These are phyloP conservation scores for Cranoglanis bouderius DNA, from an alignment of 2,113 vertebrate species.

Conservation along the genomic window DNA sequence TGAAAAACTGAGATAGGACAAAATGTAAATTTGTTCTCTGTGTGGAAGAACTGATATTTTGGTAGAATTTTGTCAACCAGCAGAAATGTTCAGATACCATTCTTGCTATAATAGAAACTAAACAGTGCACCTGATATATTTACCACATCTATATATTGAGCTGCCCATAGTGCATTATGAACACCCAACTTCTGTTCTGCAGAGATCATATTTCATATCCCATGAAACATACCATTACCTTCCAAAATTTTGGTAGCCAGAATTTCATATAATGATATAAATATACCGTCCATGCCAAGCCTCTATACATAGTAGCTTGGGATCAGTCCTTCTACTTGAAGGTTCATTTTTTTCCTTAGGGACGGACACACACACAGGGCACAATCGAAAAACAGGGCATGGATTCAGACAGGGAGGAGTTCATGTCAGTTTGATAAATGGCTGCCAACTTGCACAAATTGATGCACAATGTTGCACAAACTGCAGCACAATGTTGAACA, in stretches of 20 bases:
- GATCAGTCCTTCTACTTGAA: neutral
- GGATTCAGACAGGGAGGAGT: slow-evolving; percentile 25
- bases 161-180: neutral
- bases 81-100: neutral
- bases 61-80: neutral
- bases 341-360: neutral
- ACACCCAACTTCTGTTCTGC: neutral
- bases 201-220: neutral
- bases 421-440: slow-evolving; percentile 28
- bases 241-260: neutral
- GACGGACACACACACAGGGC: neutral
- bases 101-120: neutral
- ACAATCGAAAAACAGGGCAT: slow-evolving; percentile 22
- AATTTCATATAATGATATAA: neutral
- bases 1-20: neutral
- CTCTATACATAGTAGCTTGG: too few species aligned
- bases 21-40: neutral
- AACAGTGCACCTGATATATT: neutral
- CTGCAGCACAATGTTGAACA: neutral
- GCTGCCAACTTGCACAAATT: slow-evolving; percentile 3
- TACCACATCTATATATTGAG: neutral
- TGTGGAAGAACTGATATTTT: neutral
- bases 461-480: neutral
- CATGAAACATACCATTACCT: neutral
- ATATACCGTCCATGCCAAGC: neutral